Percentiles rank a stretch among this genome's conserved stretches.
phyloP scores from a whole-genome alignment of 2,113 vertebrate genomes.

The Colossoma macropomum region DNA sequence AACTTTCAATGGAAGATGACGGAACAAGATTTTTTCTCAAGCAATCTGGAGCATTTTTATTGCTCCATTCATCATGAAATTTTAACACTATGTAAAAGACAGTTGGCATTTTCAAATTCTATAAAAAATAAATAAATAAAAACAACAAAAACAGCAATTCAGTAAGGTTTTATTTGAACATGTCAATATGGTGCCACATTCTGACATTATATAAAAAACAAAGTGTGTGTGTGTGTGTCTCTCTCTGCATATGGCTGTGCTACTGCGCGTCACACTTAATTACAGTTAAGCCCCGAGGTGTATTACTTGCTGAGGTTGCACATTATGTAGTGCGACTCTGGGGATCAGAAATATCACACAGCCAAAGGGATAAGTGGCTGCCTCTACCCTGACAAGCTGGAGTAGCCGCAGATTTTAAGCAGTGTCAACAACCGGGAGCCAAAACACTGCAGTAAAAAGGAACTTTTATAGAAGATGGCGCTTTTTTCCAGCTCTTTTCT shows the following conservation, averaged over 20 bases:
- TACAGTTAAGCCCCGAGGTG: conserved; percentile 42
- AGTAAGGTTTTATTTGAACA: too few species aligned
- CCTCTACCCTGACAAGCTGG: conserved; percentile 48
- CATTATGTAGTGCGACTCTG: conserved; percentile 40
- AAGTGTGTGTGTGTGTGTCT: not conserved
- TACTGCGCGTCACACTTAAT: conserved; percentile 47
- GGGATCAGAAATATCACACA: conserved; percentile 45
- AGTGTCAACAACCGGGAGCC: conserved; percentile 41
- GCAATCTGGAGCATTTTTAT: too few species aligned
- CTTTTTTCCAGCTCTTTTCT: not conserved
- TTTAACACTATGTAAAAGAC: too few species aligned
- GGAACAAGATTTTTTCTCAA: too few species aligned
- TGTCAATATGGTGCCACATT: not conserved
- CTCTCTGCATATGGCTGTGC: not conserved
- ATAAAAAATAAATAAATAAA: too few species aligned
- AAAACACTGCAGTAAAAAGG: conserved; percentile 38
- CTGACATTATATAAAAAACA: not conserved
- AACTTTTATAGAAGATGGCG: conserved; percentile 16
- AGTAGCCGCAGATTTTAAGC: conserved; percentile 43
- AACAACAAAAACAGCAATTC: not conserved
- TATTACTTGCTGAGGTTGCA: conserved; percentile 51
- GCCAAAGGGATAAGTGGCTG: conserved; percentile 44
- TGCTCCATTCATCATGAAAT: too few species aligned
- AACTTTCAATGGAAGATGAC: too few species aligned
- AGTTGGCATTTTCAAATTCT: not conserved